Percentiles rank a stretch among this genome's conserved stretches.
phyloP scores from a whole-genome alignment of 37 sponge, comb jelly and placozoan species.

The Theonella swinhoei region DNA sequence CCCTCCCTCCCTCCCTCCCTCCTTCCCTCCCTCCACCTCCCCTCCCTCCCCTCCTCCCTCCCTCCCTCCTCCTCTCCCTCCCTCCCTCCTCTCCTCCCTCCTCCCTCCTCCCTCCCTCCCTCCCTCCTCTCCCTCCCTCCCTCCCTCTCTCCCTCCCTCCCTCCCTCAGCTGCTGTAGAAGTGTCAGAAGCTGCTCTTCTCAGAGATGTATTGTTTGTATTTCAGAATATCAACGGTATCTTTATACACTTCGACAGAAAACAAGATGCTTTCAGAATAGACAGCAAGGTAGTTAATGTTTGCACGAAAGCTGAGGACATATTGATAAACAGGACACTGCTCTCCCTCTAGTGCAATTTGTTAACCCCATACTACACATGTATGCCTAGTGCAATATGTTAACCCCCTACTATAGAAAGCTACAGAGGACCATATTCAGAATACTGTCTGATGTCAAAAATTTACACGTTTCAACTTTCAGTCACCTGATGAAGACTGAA shows the following conservation, averaged over 20 bases:
- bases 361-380: too few relatives aligned
- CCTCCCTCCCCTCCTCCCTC: too few relatives aligned
- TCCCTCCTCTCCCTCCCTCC: constrained; percentile 14
- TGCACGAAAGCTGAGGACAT: background rate
- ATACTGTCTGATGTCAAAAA: too few relatives aligned
- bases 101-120: background rate
- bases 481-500: too few relatives aligned
- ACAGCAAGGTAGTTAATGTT: constrained; percentile 42
- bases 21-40: too few relatives aligned
- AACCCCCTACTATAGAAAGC: too few relatives aligned
- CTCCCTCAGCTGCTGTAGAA: background rate
- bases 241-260: constrained; percentile 65
- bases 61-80: background rate
- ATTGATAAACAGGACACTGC: background rate
- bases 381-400: too few relatives aligned
- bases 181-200: constrained; percentile 69
- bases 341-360: too few relatives aligned
- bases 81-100: background rate
- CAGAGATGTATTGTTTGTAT: constrained; percentile 89
- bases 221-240: constrained; percentile 90
- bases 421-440: too few relatives aligned
- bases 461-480: too few relatives aligned
- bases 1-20: background rate
- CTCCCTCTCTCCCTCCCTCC: constrained; percentile 4
- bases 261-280: constrained; percentile 65